These are phyloP conservation scores for Caenorhabditis afra DNA, from an alignment of 2,888 invertebrate genomes.

Conservation along the genomic window DNA sequence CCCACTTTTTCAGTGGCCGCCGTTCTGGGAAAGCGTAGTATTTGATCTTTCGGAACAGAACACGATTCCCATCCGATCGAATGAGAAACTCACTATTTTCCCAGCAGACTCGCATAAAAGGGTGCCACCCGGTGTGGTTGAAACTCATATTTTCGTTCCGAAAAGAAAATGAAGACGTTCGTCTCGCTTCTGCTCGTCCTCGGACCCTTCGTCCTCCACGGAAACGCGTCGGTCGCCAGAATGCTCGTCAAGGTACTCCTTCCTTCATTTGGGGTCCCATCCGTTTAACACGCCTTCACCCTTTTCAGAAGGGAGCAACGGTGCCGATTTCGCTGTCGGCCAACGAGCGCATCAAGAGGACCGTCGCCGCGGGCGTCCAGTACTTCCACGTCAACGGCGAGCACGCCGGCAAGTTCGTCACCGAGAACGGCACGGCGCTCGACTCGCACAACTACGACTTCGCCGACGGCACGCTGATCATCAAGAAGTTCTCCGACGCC, in stretches of 20 bases:
- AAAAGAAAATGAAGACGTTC: neutral
- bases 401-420: conserved; percentile 82
- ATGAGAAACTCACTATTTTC: no score
- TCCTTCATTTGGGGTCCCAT: neutral
- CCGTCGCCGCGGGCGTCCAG: neutral
- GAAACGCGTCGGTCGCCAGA: neutral
- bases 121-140: neutral
- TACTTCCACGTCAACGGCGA: neutral
- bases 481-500: conserved; percentile 86
- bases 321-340: neutral
- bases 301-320: neutral
- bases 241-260: neutral
- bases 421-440: conserved; percentile 89
- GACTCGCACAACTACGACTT: conserved; percentile 84
- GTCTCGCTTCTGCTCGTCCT: neutral
- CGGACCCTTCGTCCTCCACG: neutral
- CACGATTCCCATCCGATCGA: no score
- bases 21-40: no score
- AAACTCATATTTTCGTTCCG: neutral
- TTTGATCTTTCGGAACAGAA: no score
- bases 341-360: neutral
- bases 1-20: no score
- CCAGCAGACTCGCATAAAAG: neutral
- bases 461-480: conserved; percentile 82
- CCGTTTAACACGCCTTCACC: neutral